Percentiles rank a stretch among this genome's conserved stretches.
phyloP scores from a whole-genome alignment of 2,797 vertebrate species.

The Catostomus latipinnis region DNA sequence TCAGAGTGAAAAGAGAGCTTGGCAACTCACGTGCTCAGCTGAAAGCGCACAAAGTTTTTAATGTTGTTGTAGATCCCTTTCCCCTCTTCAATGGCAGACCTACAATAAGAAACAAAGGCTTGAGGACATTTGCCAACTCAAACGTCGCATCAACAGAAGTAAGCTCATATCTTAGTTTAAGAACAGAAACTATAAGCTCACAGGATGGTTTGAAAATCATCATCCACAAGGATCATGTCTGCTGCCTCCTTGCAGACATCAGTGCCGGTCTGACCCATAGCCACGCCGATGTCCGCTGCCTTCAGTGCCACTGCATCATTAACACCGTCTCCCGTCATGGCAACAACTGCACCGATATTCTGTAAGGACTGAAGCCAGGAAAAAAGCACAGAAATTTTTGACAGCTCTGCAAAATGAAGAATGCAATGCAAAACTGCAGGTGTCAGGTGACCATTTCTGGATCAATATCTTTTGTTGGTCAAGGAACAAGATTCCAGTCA shows the following conservation, averaged over 20 bases:
- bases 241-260: conserved; percentile 98
- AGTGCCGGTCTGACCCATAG: conserved; percentile 94
- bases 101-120: conserved; percentile 59
- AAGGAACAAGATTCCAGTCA: too few relatives aligned
- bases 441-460: too few relatives aligned
- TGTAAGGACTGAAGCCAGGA: conserved; percentile 85
- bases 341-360: conserved; percentile 92
- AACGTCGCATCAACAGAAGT: not conserved
- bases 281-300: conserved; percentile 95
- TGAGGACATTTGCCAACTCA: not conserved
- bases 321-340: conserved; percentile 97
- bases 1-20: not conserved
- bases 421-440: not conserved
- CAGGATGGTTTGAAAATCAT: conserved; percentile 98
- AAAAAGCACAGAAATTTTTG: not conserved
- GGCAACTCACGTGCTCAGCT: conserved; percentile 96
- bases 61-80: conserved; percentile 99
- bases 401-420: not conserved
- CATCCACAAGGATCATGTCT: conserved; percentile 98
- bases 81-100: conserved; percentile 98
- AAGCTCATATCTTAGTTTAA: too few relatives aligned
- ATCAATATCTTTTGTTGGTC: too few relatives aligned
- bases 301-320: conserved; percentile 96
- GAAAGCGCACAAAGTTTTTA: conserved; percentile 98
- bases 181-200: conserved; percentile 69